Evolutionary conservation across 2,797 vertebrate species (phyloP).

Genomic region (Limnodromus scolopaceus): DNA sequence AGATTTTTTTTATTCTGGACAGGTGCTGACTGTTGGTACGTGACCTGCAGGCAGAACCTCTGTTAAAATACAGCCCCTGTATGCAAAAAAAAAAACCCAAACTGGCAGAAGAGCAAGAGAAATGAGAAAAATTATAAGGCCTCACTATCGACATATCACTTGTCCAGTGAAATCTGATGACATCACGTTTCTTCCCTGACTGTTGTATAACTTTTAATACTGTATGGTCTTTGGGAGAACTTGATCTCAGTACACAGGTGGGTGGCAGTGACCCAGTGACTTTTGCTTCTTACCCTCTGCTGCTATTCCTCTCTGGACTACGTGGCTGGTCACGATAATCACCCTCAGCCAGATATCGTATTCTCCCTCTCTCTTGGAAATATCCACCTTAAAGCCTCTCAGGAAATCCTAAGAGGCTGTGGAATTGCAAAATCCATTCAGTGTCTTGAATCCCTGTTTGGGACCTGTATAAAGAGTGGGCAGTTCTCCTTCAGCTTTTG

Average conservation of each 20-base stretch:
- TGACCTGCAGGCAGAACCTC: neutral
- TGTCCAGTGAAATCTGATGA: neutral
- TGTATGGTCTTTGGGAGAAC: neutral
- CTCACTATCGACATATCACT: neutral
- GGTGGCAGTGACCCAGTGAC: neutral
- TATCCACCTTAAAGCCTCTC: neutral
- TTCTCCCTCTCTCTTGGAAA: neutral
- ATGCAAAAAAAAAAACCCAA: neutral
- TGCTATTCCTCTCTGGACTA: neutral
- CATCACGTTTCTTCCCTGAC: neutral
- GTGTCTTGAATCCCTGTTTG: neutral
- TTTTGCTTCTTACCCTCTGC: neutral
- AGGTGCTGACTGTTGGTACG: neutral
- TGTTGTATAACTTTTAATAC: neutral
- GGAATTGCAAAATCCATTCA: neutral
- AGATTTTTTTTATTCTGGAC: neutral
- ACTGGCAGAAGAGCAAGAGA: neutral
- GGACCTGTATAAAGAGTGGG: neutral
- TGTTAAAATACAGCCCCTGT: neutral
- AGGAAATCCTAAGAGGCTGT: neutral
- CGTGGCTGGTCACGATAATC: rapidly evolving
- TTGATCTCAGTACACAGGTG: neutral
- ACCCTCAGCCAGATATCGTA: neutral
- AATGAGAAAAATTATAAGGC: neutral
- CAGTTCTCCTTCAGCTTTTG: neutral